Percentiles rank a stretch among this genome's conserved stretches.
These are phyloP conservation scores for Scolopax mira DNA, from an alignment of 2,113 vertebrate genomes.

Conservation along the genomic window DNA sequence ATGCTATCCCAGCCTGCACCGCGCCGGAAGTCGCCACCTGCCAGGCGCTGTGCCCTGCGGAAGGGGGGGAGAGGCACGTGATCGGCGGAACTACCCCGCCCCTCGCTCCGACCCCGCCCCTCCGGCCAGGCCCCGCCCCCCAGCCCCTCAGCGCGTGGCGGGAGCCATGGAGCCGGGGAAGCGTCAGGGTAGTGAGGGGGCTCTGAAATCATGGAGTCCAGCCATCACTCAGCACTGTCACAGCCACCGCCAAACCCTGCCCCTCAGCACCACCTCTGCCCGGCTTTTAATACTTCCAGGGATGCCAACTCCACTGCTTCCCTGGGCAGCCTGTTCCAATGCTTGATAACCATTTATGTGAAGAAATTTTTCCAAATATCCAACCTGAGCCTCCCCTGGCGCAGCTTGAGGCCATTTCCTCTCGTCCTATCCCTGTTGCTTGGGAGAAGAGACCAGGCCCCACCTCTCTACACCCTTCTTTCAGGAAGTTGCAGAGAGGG, in stretches of 20 bases:
- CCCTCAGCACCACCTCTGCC: background rate
- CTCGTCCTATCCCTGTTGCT: background rate
- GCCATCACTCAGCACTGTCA: background rate
- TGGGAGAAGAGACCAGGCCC: background rate
- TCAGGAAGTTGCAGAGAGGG: background rate
- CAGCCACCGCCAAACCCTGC: background rate
- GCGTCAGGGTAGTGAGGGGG: background rate
- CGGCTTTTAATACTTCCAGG: background rate
- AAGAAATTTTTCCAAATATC: background rate
- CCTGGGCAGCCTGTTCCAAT: background rate
- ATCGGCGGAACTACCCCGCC: background rate
- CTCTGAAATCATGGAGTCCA: background rate
- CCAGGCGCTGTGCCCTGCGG: rapidly evolving
- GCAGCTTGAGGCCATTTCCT: background rate
- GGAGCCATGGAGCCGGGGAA: rapidly evolving
- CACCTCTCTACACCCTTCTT: too few species aligned
- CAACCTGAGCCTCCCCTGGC: background rate
- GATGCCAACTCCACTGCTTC: background rate
- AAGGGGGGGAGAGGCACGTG: background rate
- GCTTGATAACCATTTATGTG: background rate
- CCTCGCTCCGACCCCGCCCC: background rate
- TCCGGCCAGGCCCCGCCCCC: background rate
- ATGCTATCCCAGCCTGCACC: background rate
- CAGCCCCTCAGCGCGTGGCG: background rate
- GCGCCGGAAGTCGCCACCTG: background rate